phyloP scores from a whole-genome alignment of 1,140 invertebrate species.

The Papilio aristodemus region DNA sequence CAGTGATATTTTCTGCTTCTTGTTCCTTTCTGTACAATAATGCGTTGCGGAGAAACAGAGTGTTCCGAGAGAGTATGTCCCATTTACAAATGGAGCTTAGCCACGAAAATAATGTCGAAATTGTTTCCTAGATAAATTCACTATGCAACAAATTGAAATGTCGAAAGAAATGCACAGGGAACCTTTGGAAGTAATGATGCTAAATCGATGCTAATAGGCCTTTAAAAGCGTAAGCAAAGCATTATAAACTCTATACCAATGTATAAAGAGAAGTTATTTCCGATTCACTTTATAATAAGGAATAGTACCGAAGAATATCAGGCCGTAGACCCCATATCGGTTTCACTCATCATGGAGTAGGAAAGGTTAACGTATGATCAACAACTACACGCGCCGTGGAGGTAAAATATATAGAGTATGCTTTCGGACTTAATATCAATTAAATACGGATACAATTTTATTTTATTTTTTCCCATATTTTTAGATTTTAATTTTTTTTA shows the following conservation, averaged over 20 bases:
- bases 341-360: neutral
- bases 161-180: neutral
- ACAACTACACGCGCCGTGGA: no score
- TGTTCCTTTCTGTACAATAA: no score
- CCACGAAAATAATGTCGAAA: neutral
- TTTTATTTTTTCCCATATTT: no score
- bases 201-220: constrained; percentile 2
- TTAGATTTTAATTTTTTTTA: no score
- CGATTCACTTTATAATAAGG: neutral
- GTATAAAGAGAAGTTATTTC: neutral
- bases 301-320: neutral
- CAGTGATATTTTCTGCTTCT: no score
- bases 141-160: neutral
- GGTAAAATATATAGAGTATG: no score
- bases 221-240: neutral
- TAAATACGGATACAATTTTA: no score
- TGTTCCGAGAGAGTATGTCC: no score
- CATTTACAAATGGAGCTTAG: no score
- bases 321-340: constrained; percentile 1
- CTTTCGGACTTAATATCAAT: no score
- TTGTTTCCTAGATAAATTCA: neutral
- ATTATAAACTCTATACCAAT: neutral
- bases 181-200: neutral
- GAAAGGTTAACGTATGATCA: neutral
- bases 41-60: no score